Evolutionary conservation across 2,113 vertebrate species (phyloP), one percentile per base, ranked within the genome.

Genomic region (Eupsittula cactorum): DNA sequence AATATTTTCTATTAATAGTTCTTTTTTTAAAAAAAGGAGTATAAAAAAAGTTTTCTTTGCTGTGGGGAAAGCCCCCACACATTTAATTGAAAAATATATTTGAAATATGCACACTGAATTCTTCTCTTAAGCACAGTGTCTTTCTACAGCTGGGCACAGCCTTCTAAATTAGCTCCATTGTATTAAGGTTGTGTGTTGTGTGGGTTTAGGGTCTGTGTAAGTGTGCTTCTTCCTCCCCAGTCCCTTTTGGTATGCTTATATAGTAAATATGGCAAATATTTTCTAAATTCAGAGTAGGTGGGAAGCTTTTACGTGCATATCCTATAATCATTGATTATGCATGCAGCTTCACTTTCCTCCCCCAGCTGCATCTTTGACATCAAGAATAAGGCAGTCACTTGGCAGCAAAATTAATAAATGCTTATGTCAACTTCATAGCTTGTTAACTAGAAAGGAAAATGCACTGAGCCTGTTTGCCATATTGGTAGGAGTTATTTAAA

Each of bases 201-300:
- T 77, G n/a, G 46, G 20, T 84, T 91, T 67, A 78, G 28, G 31
- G 35, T 70, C 67, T 78, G 3, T 53, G 39, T 41, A 84, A 87
- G 64, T 35, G 37, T 80, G 63, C 46, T 73, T 52, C 60, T 75
- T 47, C 15, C 53, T 33, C 23, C 20, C 21, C 23, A 90, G 62
- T 64, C n/a, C 52, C 49, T 92, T 94, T 88, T 65, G 39, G 11
- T 64, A 33, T 52, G 33, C 74, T 89, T 71, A 35, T 59, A 13
- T 70, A 60, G 62, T 60, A 92, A 96, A 81, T 67, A 85, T 12
- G 82, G 52, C 68, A 96, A 95, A 91, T 86, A 71, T 90, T 94
- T 95, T 59, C 85, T 87, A 82, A 92, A 85, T 76, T 88, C 70
- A 41, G 31, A 52, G 53, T 95, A 39, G 83, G 41, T 96, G 73